Conservation (phyloP, 2,888 invertebrate genomes). For the Conchocele bisecta region DNA sequence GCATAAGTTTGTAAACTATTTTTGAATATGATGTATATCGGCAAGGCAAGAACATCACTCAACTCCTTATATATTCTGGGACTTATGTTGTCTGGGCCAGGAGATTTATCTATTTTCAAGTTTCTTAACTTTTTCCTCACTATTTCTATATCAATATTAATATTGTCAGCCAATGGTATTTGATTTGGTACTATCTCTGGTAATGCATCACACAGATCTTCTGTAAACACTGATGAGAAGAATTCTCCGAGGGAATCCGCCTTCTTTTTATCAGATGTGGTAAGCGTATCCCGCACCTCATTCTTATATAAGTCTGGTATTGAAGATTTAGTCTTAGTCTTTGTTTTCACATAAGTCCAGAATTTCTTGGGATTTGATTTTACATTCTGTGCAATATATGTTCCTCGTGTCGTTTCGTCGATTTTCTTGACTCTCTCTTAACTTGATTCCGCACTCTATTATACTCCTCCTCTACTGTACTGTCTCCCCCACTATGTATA, state of each 20-base stretch:
- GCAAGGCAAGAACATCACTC: no score
- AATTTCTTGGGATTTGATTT: conserved; percentile 9
- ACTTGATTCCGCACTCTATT: conserved; percentile 4
- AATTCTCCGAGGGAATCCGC: conserved; percentile 2
- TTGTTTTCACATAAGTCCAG: conserved; percentile 10
- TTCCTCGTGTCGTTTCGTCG: conserved; percentile 1
- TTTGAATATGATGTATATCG: no score
- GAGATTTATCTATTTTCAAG: no score
- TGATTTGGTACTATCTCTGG: no score
- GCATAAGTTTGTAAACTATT: no score
- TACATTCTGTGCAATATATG: not conserved
- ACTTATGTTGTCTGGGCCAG: no score
- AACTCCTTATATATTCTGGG: no score
- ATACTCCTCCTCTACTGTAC: not conserved
- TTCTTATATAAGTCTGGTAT: conserved; percentile 7
- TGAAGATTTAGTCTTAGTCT: conserved; percentile 6
- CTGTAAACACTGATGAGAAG: conserved; percentile 10
- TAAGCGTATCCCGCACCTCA: not conserved
- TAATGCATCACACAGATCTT: not conserved
- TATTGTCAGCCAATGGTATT: no score
- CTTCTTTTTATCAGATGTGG: conserved; percentile 1
- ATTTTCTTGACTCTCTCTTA: not conserved
- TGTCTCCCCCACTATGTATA: not conserved
- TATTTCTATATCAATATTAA: no score
- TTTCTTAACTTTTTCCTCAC: no score